A percentile compares a stretch with the other conserved stretches of the same genome.
Conservation (phyloP, 2,888 invertebrate species). For the Pterostichus madidus region DNA sequence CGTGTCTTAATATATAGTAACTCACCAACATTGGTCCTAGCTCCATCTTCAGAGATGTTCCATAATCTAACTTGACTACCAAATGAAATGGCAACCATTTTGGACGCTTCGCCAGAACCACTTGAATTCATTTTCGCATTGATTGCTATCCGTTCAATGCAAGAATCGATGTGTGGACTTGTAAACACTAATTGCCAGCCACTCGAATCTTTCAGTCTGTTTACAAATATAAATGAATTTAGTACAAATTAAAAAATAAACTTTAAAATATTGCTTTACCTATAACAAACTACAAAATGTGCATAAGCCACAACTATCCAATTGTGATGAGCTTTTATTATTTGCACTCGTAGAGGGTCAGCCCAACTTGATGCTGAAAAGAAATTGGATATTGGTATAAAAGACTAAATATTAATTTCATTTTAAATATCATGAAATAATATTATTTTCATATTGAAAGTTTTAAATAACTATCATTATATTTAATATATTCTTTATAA, state of each 20-base stretch:
- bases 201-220: slow-evolving; percentile 93
- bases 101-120: slow-evolving; percentile 80
- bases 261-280: slow-evolving; percentile 78
- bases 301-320: slow-evolving; percentile 98
- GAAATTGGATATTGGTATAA: neutral
- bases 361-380: slow-evolving; percentile 86
- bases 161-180: slow-evolving; percentile 93
- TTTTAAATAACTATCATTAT: neutral
- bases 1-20: neutral
- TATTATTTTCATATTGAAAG: no score
- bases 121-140: slow-evolving; percentile 84
- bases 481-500: neutral
- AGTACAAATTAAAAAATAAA: slow-evolving; percentile 23
- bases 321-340: slow-evolving; percentile 97
- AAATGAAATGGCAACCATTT: slow-evolving; percentile 92
- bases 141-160: slow-evolving; percentile 95
- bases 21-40: slow-evolving; percentile 85
- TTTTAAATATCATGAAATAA: no score
- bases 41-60: slow-evolving; percentile 89
- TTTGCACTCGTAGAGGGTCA: slow-evolving; percentile 92
- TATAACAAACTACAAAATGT: slow-evolving; percentile 96
- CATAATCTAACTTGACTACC: slow-evolving; percentile 88
- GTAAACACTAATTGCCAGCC: slow-evolving; percentile 98
- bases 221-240: slow-evolving; percentile 38
- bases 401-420: neutral